Percentiles rank a stretch among this genome's conserved stretches.
phyloP scores from a whole-genome alignment of 2,113 vertebrate species.

The Globicephala melas region DNA sequence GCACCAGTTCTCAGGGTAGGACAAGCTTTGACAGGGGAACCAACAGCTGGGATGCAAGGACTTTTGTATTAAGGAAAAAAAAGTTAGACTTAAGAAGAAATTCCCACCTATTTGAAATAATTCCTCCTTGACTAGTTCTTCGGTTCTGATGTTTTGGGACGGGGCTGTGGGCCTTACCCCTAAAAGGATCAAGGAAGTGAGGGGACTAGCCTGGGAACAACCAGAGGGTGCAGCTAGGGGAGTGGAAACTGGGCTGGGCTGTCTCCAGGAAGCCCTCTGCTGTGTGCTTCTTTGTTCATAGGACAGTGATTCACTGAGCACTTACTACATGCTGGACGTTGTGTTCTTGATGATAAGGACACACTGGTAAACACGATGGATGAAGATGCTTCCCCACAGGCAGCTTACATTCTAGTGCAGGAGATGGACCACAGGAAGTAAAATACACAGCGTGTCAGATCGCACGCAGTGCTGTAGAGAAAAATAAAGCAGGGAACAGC shows the following conservation, averaged over 20 bases:
- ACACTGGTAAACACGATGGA: too few relatives aligned
- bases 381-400: neutral
- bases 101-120: neutral
- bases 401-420: neutral
- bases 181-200: neutral
- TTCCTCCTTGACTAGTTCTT: neutral
- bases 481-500: neutral
- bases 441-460: too few relatives aligned
- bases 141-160: neutral
- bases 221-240: too few relatives aligned
- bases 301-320: neutral
- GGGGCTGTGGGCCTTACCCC: neutral
- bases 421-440: neutral
- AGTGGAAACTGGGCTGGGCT: neutral
- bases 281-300: neutral
- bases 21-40: neutral
- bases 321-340: neutral
- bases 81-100: neutral
- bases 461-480: neutral
- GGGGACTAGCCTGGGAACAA: neutral
- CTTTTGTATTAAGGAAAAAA: neutral
- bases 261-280: neutral
- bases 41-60: neutral
- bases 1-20: neutral
- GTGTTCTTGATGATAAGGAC: neutral